phyloP scores from a whole-genome alignment of 2,888 invertebrate genomes.

The Beris chalybata region DNA sequence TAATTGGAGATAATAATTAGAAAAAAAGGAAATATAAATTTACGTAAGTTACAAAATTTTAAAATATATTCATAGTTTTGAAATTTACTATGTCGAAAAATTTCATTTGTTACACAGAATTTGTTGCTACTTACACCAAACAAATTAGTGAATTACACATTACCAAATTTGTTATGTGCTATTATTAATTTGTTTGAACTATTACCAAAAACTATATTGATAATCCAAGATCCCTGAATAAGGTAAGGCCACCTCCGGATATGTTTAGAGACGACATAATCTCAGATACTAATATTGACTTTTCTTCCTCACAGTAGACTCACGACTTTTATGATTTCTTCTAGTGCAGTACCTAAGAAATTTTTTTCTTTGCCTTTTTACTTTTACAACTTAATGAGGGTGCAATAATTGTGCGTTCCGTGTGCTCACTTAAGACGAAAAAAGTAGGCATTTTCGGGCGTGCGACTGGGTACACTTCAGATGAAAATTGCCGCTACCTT shows the following conservation, averaged over 20 bases:
- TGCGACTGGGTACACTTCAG: slow-evolving; percentile 6
- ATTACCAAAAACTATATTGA: too few relatives aligned
- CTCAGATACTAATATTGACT: slow-evolving; percentile 47
- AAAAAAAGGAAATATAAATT: too few relatives aligned
- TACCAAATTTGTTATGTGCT: too few relatives aligned
- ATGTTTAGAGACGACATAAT: slow-evolving; percentile 45
- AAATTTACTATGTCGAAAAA: too few relatives aligned
- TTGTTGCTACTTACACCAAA: too few relatives aligned
- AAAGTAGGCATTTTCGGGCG: not conserved
- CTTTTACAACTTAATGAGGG: slow-evolving; percentile 25
- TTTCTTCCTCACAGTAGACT: slow-evolving; percentile 35
- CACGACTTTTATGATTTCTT: not conserved
- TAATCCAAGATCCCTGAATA: not conserved
- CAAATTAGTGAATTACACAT: too few relatives aligned
- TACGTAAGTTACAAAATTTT: too few relatives aligned
- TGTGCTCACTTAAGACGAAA: slow-evolving; percentile 14
- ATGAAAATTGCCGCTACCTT: slow-evolving; percentile 13
- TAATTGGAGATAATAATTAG: too few relatives aligned
- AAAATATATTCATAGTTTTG: too few relatives aligned
- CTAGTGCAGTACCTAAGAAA: not conserved
- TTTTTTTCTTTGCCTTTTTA: slow-evolving; percentile 9
- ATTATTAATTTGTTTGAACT: too few relatives aligned
- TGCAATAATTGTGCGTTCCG: slow-evolving; percentile 25
- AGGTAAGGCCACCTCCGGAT: slow-evolving; percentile 33
- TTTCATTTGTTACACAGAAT: too few relatives aligned